Percentiles rank a stretch among this genome's conserved stretches.
Evolutionary conservation across 2,888 invertebrate species (phyloP).

Genomic region (Loripinus fragilis): DNA sequence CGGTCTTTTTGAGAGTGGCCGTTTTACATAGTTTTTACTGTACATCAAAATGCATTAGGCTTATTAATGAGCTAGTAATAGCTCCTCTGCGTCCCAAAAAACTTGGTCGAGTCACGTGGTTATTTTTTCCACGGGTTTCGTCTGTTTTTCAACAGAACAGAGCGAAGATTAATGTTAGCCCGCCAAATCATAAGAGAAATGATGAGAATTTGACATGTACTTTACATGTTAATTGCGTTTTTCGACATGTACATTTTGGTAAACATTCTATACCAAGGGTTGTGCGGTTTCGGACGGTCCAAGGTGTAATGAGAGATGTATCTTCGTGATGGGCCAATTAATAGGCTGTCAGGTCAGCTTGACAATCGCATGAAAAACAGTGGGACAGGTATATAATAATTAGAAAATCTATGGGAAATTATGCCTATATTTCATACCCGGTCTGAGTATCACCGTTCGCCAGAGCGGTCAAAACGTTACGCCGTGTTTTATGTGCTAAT

Average conservation of each 20-base stretch:
- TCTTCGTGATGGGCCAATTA: slow-evolving; percentile 35
- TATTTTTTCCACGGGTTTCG: not conserved
- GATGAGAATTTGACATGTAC: slow-evolving; percentile 18
- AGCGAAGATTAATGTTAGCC: slow-evolving; percentile 14
- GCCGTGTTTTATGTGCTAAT: slow-evolving; percentile 7
- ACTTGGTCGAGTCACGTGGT: not conserved
- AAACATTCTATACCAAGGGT: slow-evolving; percentile 3
- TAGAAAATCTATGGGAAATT: slow-evolving; percentile 20
- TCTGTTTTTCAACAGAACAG: not conserved
- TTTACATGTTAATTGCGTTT: slow-evolving; percentile 18
- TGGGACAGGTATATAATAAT: slow-evolving; percentile 6
- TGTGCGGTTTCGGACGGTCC: slow-evolving; percentile 23
- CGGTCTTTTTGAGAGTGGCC: no score
- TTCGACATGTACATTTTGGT: slow-evolving; percentile 14
- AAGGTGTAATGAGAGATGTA: slow-evolving; percentile 47
- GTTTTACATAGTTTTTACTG: no score
- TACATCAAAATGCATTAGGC: no score
- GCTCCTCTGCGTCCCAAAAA: no score
- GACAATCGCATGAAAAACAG: slow-evolving; percentile 31
- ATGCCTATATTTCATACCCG: slow-evolving; percentile 7
- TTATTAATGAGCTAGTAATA: no score
- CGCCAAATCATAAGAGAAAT: slow-evolving; percentile 14
- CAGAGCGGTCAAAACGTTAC: slow-evolving; percentile 1
- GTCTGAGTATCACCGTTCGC: not conserved
- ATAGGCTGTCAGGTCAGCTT: slow-evolving; percentile 44